Base-by-base conservation (phyloP, 1,140 invertebrate species). In the Musca domestica region DNA sequence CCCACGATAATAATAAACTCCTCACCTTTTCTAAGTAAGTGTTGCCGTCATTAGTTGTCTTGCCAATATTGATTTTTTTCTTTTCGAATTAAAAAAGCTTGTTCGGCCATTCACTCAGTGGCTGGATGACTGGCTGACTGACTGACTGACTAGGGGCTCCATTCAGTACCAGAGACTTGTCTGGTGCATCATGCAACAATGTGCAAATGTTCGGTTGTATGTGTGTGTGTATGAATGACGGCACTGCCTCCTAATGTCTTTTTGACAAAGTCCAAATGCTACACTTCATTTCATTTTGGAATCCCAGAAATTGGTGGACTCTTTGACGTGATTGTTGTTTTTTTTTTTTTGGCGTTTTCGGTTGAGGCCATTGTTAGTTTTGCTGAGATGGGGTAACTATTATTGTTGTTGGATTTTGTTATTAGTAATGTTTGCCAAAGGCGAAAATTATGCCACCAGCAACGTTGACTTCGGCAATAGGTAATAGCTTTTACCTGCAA, bases 361-460 rank as follows among this genome's bases (percentile, higher is more conserved):
- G 6, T 30, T 30, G 6, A 10, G 34, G 10, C 34, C 10, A 41
- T 41, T 41, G 34, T 41, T 41, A 41, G 34, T 41, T 41, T 5
- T 5, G 34, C 6, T 9, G 2, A 41, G 34, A 41, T 41, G 27
- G 27, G 27, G 3, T 30, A 41, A 10, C 34, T 41, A 12, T 41
- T 41, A 41, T 41, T 41, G 34, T 41, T 41, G 48, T 22, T 51
- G 48, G 20, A 2, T 61, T 61, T 61, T 61, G 30, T 61, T 61
- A 30, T 34, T 41, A 61, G 9, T 15, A 6, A 61, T 61, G 34
- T 61, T 61, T 19, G 15, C 27, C 34, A 61, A n/a, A 34, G 27
- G 27, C 56, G 30, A 20, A 34, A 61, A 61, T 61, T 41, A 61
- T 61, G 56, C 56, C 56, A 61, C 19, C 34, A 61, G 56, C 56